Conservation (phyloP, 2,797 vertebrate species). For the Pseudopleuronectes americanus region DNA sequence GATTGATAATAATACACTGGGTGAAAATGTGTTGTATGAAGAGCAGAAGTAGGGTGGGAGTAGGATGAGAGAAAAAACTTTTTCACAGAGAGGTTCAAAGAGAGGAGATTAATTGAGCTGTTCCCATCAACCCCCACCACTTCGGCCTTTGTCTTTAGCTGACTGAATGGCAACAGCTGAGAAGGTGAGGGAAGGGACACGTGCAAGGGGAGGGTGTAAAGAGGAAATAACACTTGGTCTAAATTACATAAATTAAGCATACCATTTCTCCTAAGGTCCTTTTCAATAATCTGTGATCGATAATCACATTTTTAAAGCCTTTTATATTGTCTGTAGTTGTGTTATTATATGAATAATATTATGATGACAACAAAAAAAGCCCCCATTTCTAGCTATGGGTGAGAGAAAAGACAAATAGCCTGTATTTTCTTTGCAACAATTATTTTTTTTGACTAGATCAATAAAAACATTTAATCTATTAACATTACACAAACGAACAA, state of each 20-base stretch:
- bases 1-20: constrained; percentile 11
- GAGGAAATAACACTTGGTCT: constrained; percentile 30
- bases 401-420: constrained; percentile 10
- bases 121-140: constrained; percentile 62
- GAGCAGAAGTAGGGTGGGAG: constrained; percentile 28
- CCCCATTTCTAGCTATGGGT: constrained; percentile 10
- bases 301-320: constrained; percentile 27
- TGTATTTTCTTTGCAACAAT: not conserved
- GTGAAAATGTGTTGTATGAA: constrained; percentile 35
- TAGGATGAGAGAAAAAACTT: constrained; percentile 35
- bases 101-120: constrained; percentile 50
- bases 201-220: constrained; percentile 53
- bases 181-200: constrained; percentile 75
- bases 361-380: not conserved
- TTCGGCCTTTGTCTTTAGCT: constrained; percentile 56
- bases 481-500: not conserved
- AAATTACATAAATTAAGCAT: constrained; percentile 30
- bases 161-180: constrained; percentile 78
- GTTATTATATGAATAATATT: not conserved
- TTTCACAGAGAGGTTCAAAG: constrained; percentile 49
- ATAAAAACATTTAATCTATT: too few relatives aligned
- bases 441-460: not conserved
- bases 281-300: constrained; percentile 26
- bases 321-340: constrained; percentile 16
- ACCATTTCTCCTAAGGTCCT: constrained; percentile 16